A percentile compares a stretch with the other conserved stretches of the same genome.
These are phyloP conservation scores for Pseudopipra pipra DNA, from an alignment of 2,113 vertebrate species.

Conservation along the genomic window DNA sequence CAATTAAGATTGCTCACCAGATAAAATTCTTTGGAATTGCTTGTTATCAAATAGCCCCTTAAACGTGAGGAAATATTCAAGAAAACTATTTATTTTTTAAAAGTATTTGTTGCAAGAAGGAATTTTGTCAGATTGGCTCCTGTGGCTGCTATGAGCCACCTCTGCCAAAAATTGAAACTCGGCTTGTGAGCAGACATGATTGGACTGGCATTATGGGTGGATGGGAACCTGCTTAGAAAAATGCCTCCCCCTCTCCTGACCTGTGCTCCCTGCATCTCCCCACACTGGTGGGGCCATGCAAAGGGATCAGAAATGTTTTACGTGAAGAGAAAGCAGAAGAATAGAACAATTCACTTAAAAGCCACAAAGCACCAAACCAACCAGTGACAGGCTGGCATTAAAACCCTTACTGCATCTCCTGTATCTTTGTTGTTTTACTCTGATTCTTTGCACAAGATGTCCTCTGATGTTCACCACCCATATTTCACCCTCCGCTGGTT, in stretches of 20 bases:
- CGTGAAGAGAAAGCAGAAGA: neutral
- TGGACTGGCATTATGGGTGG: fast-evolving
- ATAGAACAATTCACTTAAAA: neutral
- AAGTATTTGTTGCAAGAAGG: neutral
- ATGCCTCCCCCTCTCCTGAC: neutral
- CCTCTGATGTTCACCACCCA: neutral
- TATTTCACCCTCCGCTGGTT: neutral
- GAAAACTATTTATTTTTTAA: neutral
- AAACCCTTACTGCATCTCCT: neutral
- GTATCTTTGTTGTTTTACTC: neutral
- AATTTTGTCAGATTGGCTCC: neutral
- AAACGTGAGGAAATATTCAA: neutral
- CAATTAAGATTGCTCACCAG: neutral
- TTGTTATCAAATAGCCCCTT: neutral
- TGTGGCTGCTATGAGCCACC: neutral
- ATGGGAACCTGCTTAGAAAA: neutral
- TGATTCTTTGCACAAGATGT: neutral
- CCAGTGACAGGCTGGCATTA: neutral
- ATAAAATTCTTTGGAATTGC: neutral
- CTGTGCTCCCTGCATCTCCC: neutral
- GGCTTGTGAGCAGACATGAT: neutral
- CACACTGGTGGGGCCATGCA: fast-evolving
- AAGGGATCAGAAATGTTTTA: neutral
- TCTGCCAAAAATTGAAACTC: neutral
- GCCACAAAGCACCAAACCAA: neutral